These are phyloP conservation scores for Parelbella ahira DNA, from an alignment of 2,888 invertebrate genomes.

Conservation along the genomic window DNA sequence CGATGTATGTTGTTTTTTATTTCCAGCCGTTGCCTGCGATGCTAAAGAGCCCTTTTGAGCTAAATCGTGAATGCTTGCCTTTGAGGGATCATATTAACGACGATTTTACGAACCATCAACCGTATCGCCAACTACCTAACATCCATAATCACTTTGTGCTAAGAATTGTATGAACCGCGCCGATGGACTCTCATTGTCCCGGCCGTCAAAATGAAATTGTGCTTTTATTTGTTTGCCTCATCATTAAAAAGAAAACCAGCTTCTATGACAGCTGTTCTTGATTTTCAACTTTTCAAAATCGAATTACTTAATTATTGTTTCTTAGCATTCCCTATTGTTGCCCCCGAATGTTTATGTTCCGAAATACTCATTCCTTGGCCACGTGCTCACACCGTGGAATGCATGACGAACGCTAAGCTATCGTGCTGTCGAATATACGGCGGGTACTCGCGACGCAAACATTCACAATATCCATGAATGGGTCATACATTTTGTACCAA, in stretches of 20 bases:
- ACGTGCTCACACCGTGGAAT: conserved; percentile 63
- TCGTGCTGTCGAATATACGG: conserved; percentile 56
- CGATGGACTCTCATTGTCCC: conserved; percentile 39
- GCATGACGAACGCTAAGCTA: conserved; percentile 67
- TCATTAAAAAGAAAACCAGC: conserved; percentile 63
- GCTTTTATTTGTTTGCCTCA: conserved; percentile 73
- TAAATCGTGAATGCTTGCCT: conserved; percentile 81
- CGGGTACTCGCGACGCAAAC: conserved; percentile 59
- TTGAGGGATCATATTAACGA: conserved; percentile 80
- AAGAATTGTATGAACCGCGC: conserved; percentile 55
- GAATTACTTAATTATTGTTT: conserved; percentile 28
- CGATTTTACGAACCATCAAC: conserved; percentile 74
- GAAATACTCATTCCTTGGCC: conserved; percentile 75
- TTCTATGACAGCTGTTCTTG: conserved; percentile 65
- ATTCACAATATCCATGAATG: conserved; percentile 67
- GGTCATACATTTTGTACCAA: conserved; percentile 68
- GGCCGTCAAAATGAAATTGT: conserved; percentile 42
- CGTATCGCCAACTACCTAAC: conserved; percentile 75
- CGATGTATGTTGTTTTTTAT: conserved; percentile 81
- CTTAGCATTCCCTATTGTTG: conserved; percentile 30
- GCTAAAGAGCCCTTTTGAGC: conserved; percentile 80
- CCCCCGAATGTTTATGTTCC: conserved; percentile 34
- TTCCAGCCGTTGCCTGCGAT: conserved; percentile 81
- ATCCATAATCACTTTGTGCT: conserved; percentile 75
- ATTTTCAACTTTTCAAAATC: conserved; percentile 37